Percentiles rank a stretch among this genome's conserved stretches.
These are phyloP conservation scores for Galago senegalensis DNA, from an alignment of 2,797 vertebrate species.

Conservation along the genomic window DNA sequence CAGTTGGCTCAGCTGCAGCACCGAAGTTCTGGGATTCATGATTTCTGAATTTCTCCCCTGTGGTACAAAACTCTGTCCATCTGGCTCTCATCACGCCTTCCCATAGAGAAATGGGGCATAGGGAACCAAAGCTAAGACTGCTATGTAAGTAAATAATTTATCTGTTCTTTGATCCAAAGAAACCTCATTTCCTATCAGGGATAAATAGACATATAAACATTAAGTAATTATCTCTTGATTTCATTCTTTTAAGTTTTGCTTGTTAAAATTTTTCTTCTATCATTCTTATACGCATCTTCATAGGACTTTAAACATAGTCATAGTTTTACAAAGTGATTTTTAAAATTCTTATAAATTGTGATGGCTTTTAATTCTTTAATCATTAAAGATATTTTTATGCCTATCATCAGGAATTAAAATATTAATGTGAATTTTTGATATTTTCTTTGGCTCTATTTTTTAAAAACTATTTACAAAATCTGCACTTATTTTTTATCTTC, in stretches of 20 bases:
- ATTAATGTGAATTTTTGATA: background rate
- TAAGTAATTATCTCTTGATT: background rate
- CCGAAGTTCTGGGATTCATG: background rate
- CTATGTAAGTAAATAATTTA: background rate
- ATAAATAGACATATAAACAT: conserved; percentile 15
- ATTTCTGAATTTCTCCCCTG: background rate
- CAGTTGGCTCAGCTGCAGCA: background rate
- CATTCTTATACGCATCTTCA: background rate
- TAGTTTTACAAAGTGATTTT: background rate
- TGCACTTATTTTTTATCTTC: background rate
- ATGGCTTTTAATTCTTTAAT: background rate
- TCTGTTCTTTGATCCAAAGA: conserved; percentile 50
- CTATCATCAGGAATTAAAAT: background rate
- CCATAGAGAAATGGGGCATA: accelerated
- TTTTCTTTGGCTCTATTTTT: background rate
- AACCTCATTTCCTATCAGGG: conserved; percentile 12
- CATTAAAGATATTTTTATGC: background rate
- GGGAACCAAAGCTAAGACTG: background rate
- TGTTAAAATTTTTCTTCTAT: background rate
- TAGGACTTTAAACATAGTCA: background rate
- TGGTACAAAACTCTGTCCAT: background rate
- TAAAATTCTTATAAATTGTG: background rate
- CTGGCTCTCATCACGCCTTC: background rate
- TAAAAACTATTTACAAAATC: background rate
- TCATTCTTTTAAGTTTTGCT: background rate